phyloP scores from a whole-genome alignment of 2,113 vertebrate genomes.

The Tichodroma muraria region DNA sequence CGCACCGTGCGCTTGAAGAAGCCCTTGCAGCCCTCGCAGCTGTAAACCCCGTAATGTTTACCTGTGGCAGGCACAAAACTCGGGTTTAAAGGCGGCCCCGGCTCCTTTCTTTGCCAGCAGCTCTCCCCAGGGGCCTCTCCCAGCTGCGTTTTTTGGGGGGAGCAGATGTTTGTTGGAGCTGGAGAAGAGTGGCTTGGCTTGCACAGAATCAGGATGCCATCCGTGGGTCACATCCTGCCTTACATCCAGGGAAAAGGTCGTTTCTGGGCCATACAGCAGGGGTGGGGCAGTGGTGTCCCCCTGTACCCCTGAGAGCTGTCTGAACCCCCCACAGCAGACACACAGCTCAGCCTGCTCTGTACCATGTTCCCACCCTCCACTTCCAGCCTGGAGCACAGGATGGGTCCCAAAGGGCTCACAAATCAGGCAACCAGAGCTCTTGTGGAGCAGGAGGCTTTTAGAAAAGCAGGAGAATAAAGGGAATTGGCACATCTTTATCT shows the following conservation, averaged over 20 bases:
- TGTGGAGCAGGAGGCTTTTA: not conserved
- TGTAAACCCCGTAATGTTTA: conserved; percentile 99
- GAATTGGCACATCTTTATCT: not conserved
- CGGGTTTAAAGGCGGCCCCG: accelerated
- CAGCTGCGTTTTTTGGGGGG: accelerated
- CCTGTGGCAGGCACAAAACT: conserved; percentile 45
- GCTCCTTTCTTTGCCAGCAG: not conserved
- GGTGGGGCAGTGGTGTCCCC: not conserved
- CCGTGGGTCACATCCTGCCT: not conserved
- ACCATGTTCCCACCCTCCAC: accelerated
- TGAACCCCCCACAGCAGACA: not conserved
- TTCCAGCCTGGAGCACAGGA: not conserved
- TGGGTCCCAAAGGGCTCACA: not conserved
- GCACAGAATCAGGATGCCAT: not conserved
- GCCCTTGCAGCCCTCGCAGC: conserved; percentile 97
- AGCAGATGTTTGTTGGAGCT: not conserved
- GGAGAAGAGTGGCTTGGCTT: not conserved
- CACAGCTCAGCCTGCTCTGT: not conserved
- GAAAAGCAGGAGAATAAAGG: not conserved
- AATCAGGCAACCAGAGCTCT: not conserved
- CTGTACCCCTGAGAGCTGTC: accelerated
- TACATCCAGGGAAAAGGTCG: accelerated
- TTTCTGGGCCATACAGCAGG: not conserved
- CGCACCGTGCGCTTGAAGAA: conserved; percentile 98
- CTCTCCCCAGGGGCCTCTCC: not conserved